phyloP scores from a whole-genome alignment of 2,113 vertebrate genomes.

The Bos indicus region DNA sequence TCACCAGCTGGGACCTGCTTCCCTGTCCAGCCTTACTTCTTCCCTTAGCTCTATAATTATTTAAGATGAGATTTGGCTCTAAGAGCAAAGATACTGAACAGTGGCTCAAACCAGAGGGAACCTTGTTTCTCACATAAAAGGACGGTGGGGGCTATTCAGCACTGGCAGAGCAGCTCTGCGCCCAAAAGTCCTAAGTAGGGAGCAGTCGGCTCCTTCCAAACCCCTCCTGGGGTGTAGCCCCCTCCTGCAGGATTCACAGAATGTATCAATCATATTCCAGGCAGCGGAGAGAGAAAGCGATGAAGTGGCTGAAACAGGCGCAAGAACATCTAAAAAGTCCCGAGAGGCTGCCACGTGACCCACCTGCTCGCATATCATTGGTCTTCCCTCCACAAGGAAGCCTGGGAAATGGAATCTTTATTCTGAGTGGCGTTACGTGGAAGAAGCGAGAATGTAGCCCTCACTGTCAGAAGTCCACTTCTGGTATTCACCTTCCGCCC shows the following conservation, averaged over 20 bases:
- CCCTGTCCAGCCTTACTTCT: not conserved
- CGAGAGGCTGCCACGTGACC: not conserved
- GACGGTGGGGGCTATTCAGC: not conserved
- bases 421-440: not conserved
- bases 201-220: not conserved
- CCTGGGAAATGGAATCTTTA: not conserved
- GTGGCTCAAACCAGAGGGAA: not conserved
- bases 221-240: not conserved
- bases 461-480: not conserved
- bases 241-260: not conserved
- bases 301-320: fast-evolving
- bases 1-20: not conserved
- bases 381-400: not conserved
- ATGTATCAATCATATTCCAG: not conserved
- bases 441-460: not conserved
- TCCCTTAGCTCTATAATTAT: not conserved
- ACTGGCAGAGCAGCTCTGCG: not conserved
- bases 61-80: not conserved
- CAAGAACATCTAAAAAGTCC: not conserved
- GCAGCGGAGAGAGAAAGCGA: not conserved
- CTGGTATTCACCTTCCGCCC: not conserved
- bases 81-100: not conserved
- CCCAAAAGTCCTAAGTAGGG: not conserved
- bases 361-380: not conserved
- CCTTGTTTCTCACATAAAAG: not conserved